A percentile compares a stretch with the other conserved stretches of the same genome.
phyloP scores from a whole-genome alignment of 2,888 invertebrate species.

The Tribolium freemani region DNA sequence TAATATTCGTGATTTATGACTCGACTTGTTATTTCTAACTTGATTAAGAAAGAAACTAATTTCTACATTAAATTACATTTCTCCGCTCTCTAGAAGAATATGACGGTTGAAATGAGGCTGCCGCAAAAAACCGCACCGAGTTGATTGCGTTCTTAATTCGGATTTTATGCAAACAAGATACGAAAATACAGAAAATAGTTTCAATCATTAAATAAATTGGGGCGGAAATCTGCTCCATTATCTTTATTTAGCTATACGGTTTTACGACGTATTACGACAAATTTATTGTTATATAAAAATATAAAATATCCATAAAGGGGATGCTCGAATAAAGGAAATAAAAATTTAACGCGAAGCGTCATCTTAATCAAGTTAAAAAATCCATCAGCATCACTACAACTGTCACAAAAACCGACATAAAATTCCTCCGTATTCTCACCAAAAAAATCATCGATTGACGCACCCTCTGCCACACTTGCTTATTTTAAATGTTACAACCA shows the following conservation, averaged over 20 bases:
- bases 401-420: background rate
- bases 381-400: background rate
- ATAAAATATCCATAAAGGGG: constrained; percentile 9
- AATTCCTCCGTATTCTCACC: background rate
- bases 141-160: background rate
- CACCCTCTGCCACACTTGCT: background rate
- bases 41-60: constrained; percentile 44
- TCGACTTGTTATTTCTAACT: constrained; percentile 38
- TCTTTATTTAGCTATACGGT: constrained; percentile 18
- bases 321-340: background rate
- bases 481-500: background rate
- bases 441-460: constrained; percentile 1
- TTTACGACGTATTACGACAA: constrained; percentile 1
- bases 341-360: constrained; percentile 14
- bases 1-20: constrained; percentile 44
- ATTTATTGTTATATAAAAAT: constrained; percentile 31
- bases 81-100: constrained; percentile 24
- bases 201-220: background rate
- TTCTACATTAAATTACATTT: constrained; percentile 43
- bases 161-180: background rate
- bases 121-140: background rate
- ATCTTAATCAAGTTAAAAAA: background rate
- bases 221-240: constrained; percentile 11
- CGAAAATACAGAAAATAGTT: background rate
- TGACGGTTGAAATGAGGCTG: constrained; percentile 16